Evolutionary conservation across 1,140 invertebrate species (phyloP).

Genomic region (Acromyrmex echinatior): DNA sequence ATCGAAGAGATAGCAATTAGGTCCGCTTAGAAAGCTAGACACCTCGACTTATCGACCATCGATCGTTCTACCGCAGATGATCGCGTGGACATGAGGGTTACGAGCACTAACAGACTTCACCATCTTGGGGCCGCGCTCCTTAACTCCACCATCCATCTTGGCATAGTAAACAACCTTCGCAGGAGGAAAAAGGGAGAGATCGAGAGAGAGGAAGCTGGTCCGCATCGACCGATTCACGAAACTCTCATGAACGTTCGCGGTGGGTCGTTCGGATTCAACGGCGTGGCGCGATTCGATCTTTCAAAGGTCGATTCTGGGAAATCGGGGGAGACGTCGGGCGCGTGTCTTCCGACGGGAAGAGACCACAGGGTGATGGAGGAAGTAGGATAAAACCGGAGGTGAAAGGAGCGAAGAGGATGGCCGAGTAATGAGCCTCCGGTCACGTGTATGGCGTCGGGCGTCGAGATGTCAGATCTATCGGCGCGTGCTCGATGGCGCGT

Average conservation of each 20-base stretch:
- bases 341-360: constrained; percentile 80
- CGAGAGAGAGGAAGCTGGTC: constrained; percentile 52
- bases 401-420: constrained; percentile 48
- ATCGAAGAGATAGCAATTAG: constrained; percentile 3
- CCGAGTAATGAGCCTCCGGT: constrained; percentile 80
- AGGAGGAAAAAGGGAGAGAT: constrained; percentile 24
- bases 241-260: constrained; percentile 68
- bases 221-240: constrained; percentile 64
- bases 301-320: constrained; percentile 77
- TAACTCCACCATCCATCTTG: constrained; percentile 68
- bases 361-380: constrained; percentile 44
- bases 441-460: constrained; percentile 78
- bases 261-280: constrained; percentile 70
- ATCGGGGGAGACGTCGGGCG: constrained; percentile 76
- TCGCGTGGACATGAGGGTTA: constrained; percentile 24
- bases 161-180: constrained; percentile 13
- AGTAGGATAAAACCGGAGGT: constrained; percentile 22
- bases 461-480: constrained; percentile 78
- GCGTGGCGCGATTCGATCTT: constrained; percentile 74
- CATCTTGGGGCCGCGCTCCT: constrained; percentile 44
- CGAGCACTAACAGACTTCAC: constrained; percentile 48
- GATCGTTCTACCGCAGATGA: constrained; percentile 42
- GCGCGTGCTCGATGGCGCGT: constrained; percentile 80
- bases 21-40: neutral
- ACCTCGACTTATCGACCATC: neutral